These are phyloP conservation scores for Bucorvus abyssinicus DNA, from an alignment of 2,797 vertebrate species.

Conservation along the genomic window DNA sequence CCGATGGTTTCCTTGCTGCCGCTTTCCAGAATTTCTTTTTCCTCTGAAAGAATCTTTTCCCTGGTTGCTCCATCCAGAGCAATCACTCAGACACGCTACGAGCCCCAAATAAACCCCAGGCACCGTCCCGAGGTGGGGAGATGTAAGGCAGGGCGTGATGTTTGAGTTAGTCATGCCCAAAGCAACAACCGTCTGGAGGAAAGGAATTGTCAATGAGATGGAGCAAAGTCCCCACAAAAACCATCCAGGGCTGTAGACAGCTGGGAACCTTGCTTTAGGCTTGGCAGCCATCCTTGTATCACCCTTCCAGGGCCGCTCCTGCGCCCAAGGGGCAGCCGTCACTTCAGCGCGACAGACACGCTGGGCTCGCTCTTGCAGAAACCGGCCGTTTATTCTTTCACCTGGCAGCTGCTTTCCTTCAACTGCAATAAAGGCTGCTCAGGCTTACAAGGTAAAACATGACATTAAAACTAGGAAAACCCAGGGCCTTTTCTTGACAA, in stretches of 20 bases:
- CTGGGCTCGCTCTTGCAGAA: neutral
- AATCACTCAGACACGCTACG: rapidly evolving
- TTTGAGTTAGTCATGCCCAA: neutral
- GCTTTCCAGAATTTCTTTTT: neutral
- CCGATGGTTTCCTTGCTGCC: neutral
- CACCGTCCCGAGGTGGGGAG: too few relatives aligned
- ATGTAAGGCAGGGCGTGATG: neutral
- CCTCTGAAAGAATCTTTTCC: neutral
- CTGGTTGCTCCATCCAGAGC: neutral
- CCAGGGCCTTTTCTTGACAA: neutral
- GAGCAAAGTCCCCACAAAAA: neutral
- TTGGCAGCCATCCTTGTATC: neutral
- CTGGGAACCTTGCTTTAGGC: neutral
- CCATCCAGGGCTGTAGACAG: neutral
- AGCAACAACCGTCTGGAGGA: neutral
- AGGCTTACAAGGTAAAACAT: neutral
- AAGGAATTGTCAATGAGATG: too few relatives aligned
- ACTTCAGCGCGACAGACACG: neutral
- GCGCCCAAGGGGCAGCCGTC: neutral
- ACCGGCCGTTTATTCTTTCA: neutral
- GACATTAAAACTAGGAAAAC: neutral
- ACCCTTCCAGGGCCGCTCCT: neutral
- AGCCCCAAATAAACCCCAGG: neutral
- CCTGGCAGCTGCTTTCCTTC: neutral
- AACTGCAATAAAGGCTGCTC: neutral